A percentile compares a stretch with the other conserved stretches of the same genome.
These are phyloP conservation scores for Chironomus tentans DNA, from an alignment of 2,888 invertebrate genomes.

Conservation along the genomic window DNA sequence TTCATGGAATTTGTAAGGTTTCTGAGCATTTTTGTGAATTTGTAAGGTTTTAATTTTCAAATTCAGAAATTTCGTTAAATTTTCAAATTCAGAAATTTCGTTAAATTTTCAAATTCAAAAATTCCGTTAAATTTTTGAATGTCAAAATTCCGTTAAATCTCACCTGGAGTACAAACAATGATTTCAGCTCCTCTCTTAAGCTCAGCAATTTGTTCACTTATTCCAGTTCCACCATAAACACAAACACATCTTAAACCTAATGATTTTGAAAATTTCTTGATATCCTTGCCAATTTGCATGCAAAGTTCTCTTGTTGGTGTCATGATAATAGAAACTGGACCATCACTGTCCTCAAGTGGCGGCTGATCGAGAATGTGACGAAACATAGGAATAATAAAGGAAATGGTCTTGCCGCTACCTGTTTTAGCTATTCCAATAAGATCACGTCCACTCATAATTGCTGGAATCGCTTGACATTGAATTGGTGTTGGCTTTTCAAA, in stretches of 20 bases:
- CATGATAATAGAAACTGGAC: constrained; percentile 95
- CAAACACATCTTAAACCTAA: constrained; percentile 81
- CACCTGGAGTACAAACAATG: constrained; percentile 92
- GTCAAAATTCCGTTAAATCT: no score
- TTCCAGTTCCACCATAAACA: constrained; percentile 97
- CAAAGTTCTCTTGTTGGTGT: constrained; percentile 96
- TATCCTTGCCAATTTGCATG: constrained; percentile 97
- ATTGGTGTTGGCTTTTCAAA: constrained; percentile 99
- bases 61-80: no score
- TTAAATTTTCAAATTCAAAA: no score
- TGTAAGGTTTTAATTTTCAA: no score
- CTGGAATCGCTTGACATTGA: constrained; percentile 94
- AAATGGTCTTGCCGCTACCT: constrained; percentile 96
- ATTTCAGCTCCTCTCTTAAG: constrained; percentile 94
- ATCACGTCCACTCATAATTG: constrained; percentile 94
- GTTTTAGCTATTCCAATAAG: constrained; percentile 99
- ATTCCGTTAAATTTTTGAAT: no score
- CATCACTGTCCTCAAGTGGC: constrained; percentile 89
- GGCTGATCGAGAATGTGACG: constrained; percentile 90
- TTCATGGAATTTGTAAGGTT: no score
- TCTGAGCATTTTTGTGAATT: no score
- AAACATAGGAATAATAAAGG: constrained; percentile 97
- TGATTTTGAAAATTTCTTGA: constrained; percentile 87
- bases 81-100: no score
- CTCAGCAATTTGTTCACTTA: constrained; percentile 86